phyloP scores from a whole-genome alignment of 1,140 invertebrate genomes.

The Notospermus geniculatus region DNA sequence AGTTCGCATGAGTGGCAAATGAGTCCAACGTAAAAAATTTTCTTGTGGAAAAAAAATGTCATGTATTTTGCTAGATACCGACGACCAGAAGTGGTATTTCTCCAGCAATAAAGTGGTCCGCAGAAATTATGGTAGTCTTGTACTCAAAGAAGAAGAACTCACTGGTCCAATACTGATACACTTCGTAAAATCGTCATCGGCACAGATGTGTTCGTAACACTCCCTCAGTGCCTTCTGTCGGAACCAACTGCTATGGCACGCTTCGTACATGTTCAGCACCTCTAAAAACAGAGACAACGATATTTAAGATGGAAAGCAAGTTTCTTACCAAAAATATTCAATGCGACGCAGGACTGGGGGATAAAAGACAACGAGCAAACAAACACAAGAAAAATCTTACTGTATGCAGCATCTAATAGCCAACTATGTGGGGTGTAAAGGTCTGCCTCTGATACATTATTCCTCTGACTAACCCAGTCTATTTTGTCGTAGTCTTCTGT shows the following conservation, averaged over 20 bases:
- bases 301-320: too few relatives aligned
- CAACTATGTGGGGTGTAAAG: slow-evolving; percentile 39
- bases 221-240: slow-evolving; percentile 32
- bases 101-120: too few relatives aligned
- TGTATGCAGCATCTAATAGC: slow-evolving; percentile 33
- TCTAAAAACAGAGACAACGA: slow-evolving; percentile 25
- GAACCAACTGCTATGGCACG: slow-evolving; percentile 20
- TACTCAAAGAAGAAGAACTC: slow-evolving; percentile 10
- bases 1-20: too few relatives aligned
- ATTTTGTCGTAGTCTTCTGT: slow-evolving; percentile 32
- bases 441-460: slow-evolving; percentile 37
- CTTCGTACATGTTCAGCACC: slow-evolving; percentile 38
- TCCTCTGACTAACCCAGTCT: slow-evolving; percentile 35
- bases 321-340: too few relatives aligned
- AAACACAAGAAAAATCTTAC: too few relatives aligned
- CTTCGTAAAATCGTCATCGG: slow-evolving; percentile 45
- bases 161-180: slow-evolving; percentile 48
- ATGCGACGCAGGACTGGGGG: too few relatives aligned
- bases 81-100: too few relatives aligned
- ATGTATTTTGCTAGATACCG: too few relatives aligned
- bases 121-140: too few relatives aligned
- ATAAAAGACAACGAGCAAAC: too few relatives aligned
- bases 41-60: too few relatives aligned
- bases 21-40: too few relatives aligned
- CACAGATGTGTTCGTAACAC: slow-evolving; percentile 42